Conservation (phyloP, 2,888 invertebrate species). For the Meteorus cinctellus region DNA sequence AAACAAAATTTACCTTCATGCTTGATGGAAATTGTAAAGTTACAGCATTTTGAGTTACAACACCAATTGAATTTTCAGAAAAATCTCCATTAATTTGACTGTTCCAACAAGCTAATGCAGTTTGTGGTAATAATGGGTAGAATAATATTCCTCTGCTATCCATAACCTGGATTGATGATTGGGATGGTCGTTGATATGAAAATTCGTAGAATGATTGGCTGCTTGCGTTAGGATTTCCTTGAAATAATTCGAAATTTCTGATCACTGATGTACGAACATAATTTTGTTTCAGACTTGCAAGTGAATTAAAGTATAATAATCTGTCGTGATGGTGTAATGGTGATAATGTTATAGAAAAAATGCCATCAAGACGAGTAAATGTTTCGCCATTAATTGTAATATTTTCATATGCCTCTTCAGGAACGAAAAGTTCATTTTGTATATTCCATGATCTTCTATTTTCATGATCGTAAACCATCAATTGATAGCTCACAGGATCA, state of each 20-base stretch:
- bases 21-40: slow-evolving; percentile 70
- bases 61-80: slow-evolving; percentile 75
- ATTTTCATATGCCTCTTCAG: slow-evolving; percentile 79
- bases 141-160: slow-evolving; percentile 82
- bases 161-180: slow-evolving; percentile 83
- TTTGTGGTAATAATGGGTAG: slow-evolving; percentile 81
- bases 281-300: slow-evolving; percentile 81
- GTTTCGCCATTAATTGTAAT: slow-evolving; percentile 79
- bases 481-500: slow-evolving; percentile 79
- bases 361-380: slow-evolving; percentile 84
- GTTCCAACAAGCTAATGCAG: slow-evolving; percentile 85
- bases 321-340: slow-evolving; percentile 74
- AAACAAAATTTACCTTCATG: slow-evolving; percentile 63
- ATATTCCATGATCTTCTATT: slow-evolving; percentile 78
- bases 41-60: slow-evolving; percentile 57
- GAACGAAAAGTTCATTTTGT: slow-evolving; percentile 79
- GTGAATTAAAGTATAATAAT: slow-evolving; percentile 81
- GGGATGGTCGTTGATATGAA: slow-evolving; percentile 77
- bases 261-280: slow-evolving; percentile 79
- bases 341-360: slow-evolving; percentile 81
- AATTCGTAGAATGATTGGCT: slow-evolving; percentile 77
- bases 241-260: slow-evolving; percentile 75
- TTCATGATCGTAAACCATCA: slow-evolving; percentile 80
- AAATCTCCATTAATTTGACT: slow-evolving; percentile 76
- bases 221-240: slow-evolving; percentile 73